These are phyloP conservation scores for Crypturellus undulatus DNA, from an alignment of 2,113 vertebrate species.

Conservation along the genomic window DNA sequence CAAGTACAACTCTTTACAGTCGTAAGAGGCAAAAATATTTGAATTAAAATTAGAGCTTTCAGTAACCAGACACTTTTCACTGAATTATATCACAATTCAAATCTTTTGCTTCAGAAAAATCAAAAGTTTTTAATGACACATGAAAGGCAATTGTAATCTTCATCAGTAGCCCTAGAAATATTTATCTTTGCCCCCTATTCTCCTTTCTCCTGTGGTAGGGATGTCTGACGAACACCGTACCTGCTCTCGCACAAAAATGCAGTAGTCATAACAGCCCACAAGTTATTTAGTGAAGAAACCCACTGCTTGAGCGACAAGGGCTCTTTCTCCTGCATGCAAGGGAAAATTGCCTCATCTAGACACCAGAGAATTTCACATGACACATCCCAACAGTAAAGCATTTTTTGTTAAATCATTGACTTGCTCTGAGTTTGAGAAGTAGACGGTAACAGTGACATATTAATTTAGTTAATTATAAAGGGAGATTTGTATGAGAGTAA, in stretches of 20 bases:
- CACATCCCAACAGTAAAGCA: background rate
- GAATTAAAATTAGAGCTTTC: slow-evolving; percentile 19
- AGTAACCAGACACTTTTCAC: background rate
- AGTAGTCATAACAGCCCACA: background rate
- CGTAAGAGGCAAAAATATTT: slow-evolving; percentile 9
- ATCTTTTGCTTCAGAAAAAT: background rate
- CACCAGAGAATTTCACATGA: background rate
- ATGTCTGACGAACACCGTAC: background rate
- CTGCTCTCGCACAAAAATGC: background rate
- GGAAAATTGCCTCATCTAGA: background rate
- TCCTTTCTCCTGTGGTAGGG: background rate
- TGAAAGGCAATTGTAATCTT: background rate
- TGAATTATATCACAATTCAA: background rate
- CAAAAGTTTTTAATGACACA: background rate
- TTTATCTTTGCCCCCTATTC: background rate
- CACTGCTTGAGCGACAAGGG: background rate
- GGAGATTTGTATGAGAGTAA: background rate
- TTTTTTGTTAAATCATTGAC: background rate
- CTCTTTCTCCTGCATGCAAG: background rate
- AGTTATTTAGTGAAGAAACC: background rate
- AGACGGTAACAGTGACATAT: background rate
- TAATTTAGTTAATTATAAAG: background rate
- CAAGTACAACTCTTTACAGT: background rate
- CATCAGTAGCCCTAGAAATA: background rate
- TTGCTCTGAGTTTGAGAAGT: background rate